Evolutionary conservation across 2,113 vertebrate species (phyloP).

Genomic region (Caracal caracal): DNA sequence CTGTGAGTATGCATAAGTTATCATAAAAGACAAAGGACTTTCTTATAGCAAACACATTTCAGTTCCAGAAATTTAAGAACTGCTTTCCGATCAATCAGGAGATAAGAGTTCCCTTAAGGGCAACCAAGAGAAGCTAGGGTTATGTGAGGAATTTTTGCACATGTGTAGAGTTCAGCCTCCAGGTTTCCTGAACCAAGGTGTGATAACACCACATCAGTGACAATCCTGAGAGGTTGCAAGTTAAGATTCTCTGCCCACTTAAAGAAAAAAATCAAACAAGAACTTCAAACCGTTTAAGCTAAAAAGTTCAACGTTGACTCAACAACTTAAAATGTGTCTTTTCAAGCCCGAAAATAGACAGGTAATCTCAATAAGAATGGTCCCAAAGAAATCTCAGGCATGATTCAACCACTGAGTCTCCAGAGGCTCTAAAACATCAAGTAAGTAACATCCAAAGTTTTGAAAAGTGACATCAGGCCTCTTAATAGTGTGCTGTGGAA

Average conservation of each 20-base stretch:
- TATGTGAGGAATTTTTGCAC: not conserved
- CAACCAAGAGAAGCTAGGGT: not conserved
- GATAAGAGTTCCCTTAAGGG: not conserved
- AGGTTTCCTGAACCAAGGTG: not conserved
- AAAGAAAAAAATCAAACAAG: not conserved
- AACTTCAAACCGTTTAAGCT: not conserved
- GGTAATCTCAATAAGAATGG: not conserved
- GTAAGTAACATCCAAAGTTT: not conserved
- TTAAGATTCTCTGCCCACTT: not conserved
- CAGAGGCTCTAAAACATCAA: not conserved
- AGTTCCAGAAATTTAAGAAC: not conserved
- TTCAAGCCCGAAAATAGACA: not conserved
- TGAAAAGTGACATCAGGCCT: not conserved
- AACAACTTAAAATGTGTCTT: not conserved
- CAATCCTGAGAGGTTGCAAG: not conserved
- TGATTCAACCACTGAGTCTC: not conserved
- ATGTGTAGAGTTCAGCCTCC: not conserved
- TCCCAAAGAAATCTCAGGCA: not conserved
- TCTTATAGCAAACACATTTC: not conserved
- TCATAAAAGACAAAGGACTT: not conserved
- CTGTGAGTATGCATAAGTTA: not conserved
- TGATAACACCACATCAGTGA: not conserved
- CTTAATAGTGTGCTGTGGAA: not conserved
- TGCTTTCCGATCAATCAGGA: not conserved
- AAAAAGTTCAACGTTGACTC: not conserved